Conservation (phyloP, 2,888 invertebrate species). For the Rhagium mordax region DNA sequence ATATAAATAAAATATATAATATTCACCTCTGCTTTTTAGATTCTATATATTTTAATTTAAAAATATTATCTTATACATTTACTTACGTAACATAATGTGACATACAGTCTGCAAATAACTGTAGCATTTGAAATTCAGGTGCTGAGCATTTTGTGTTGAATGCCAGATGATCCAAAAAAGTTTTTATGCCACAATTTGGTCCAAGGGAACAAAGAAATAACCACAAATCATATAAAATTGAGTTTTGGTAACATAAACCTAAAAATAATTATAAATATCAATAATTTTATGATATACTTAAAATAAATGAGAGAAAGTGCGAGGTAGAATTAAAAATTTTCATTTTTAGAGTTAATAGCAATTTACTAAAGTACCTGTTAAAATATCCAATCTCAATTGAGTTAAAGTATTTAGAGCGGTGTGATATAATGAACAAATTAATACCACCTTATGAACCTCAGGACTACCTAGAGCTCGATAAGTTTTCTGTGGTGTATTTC, state of each 20-base stretch:
- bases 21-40: too few species aligned
- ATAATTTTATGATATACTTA: too few species aligned
- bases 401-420: constrained; percentile 91
- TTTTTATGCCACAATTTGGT: constrained; percentile 90
- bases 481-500: constrained; percentile 77
- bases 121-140: constrained; percentile 94
- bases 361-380: constrained; percentile 84
- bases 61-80: not conserved
- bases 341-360: not conserved
- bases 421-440: constrained; percentile 94
- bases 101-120: constrained; percentile 95
- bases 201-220: constrained; percentile 90
- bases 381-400: constrained; percentile 91
- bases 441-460: constrained; percentile 86
- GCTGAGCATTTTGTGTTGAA: constrained; percentile 85
- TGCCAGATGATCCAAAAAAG: constrained; percentile 88
- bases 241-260: constrained; percentile 96
- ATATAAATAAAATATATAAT: too few species aligned
- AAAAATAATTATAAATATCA: constrained; percentile 52
- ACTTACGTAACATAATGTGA: constrained; percentile 95
- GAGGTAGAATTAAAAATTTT: too few species aligned
- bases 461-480: constrained; percentile 85
- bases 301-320: too few species aligned
- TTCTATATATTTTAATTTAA: too few species aligned
- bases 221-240: constrained; percentile 93